Percentiles rank a stretch among this genome's conserved stretches.
These are phyloP conservation scores for Maniola jurtina DNA, from an alignment of 1,140 invertebrate species.

Conservation along the genomic window DNA sequence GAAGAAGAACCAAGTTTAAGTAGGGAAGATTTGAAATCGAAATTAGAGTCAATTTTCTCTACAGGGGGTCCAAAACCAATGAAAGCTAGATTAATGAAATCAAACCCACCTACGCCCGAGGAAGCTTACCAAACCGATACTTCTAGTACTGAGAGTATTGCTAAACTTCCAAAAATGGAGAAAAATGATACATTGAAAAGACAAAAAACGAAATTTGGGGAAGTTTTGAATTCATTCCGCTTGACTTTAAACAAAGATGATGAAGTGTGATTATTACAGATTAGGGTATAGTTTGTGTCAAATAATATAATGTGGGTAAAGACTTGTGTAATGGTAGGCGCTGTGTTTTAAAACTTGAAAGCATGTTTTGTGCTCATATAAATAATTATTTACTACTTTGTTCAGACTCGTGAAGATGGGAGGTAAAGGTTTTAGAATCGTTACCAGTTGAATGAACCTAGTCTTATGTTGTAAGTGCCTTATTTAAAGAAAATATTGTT, in stretches of 20 bases:
- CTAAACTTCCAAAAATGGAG: slow-evolving; percentile 57
- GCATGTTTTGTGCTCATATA: no score
- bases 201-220: slow-evolving; percentile 64
- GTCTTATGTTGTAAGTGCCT: slow-evolving; percentile 58
- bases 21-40: slow-evolving; percentile 62
- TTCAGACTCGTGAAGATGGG: neutral
- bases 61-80: slow-evolving; percentile 54
- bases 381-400: no score
- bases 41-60: slow-evolving; percentile 64
- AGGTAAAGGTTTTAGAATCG: neutral
- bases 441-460: slow-evolving; percentile 43
- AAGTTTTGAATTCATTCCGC: slow-evolving; percentile 65
- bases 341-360: no score
- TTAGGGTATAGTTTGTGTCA: neutral
- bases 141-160: slow-evolving; percentile 58
- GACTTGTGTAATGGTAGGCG: neutral
- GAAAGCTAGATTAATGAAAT: slow-evolving; percentile 59
- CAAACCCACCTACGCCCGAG: slow-evolving; percentile 65
- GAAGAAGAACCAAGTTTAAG: slow-evolving; percentile 53
- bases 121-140: slow-evolving; percentile 57
- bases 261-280: slow-evolving; percentile 38
- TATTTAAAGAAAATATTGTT: slow-evolving; percentile 24
- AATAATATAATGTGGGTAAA: neutral
- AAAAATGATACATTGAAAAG: slow-evolving; percentile 67
- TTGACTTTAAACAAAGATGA: slow-evolving; percentile 64